Percentiles rank a stretch among this genome's conserved stretches.
phyloP scores from a whole-genome alignment of 2,888 invertebrate genomes.

The Troglohyphantes excavatus region DNA sequence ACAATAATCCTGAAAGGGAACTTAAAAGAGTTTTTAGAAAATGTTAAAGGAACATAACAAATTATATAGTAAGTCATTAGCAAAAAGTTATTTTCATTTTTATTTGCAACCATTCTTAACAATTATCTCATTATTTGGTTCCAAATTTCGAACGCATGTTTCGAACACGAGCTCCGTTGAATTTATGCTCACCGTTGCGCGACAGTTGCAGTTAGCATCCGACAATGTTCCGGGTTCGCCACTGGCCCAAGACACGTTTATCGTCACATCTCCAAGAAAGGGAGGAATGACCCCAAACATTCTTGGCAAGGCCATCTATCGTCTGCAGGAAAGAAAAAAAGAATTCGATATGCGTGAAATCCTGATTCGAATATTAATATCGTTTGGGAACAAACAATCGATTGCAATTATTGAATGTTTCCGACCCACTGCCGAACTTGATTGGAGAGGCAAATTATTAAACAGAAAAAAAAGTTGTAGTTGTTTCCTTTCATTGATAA shows the following conservation, averaged over 20 bases:
- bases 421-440: conserved; percentile 1
- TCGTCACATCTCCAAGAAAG: conserved; percentile 13
- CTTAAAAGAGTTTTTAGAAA: too few relatives aligned
- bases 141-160: too few relatives aligned
- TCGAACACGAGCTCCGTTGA: not conserved
- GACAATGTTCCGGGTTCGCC: conserved; percentile 55
- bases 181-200: conserved; percentile 35
- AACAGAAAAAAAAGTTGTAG: not conserved
- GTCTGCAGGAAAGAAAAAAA: conserved; percentile 18
- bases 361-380: conserved; percentile 11
- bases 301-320: conserved; percentile 45
- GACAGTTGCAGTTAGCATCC: conserved; percentile 22
- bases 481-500: conserved; percentile 6
- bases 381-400: conserved; percentile 14
- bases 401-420: conserved; percentile 17
- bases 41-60: too few relatives aligned
- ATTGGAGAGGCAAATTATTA: not conserved
- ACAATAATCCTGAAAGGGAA: too few relatives aligned
- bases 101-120: too few relatives aligned
- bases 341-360: not conserved
- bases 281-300: conserved; percentile 63
- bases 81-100: too few relatives aligned
- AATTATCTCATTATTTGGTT: too few relatives aligned
- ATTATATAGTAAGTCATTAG: too few relatives aligned
- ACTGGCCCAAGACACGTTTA: conserved; percentile 57